Conservation (phyloP, 1,140 invertebrate genomes). For the Ceratina calcarata region DNA sequence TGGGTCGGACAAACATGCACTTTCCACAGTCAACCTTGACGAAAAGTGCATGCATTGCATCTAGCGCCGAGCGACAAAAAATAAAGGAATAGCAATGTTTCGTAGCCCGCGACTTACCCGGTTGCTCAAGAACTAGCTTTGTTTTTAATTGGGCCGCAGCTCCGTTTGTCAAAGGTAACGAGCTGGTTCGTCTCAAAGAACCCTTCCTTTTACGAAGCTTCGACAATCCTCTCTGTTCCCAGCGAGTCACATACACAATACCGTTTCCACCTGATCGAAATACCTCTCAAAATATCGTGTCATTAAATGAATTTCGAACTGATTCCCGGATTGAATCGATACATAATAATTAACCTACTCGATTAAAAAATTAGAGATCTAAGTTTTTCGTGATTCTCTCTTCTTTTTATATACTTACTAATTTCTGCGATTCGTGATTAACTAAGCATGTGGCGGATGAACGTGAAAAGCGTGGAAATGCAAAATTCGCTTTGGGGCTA, state of each 20-base stretch:
- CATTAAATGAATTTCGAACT: background rate
- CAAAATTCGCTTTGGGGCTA: background rate
- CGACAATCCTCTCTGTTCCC: background rate
- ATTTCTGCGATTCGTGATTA: background rate
- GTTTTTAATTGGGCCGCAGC: constrained; percentile 43
- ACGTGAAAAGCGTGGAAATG: background rate
- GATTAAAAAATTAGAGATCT: background rate
- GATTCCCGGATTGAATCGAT: background rate
- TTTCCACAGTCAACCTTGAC: background rate
- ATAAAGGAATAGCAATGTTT: background rate
- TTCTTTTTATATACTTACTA: background rate
- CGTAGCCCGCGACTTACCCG: background rate
- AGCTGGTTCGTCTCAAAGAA: background rate
- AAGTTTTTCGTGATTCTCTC: background rate
- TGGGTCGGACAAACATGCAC: background rate
- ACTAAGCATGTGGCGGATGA: background rate
- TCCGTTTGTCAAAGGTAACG: constrained; percentile 34
- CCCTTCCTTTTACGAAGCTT: background rate
- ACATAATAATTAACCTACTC: background rate
- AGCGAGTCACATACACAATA: background rate
- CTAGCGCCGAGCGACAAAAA: background rate
- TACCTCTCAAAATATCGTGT: background rate
- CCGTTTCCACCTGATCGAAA: background rate
- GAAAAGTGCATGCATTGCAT: background rate
- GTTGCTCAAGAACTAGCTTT: constrained; percentile 8